Percentiles rank a stretch among this genome's conserved stretches.
Evolutionary conservation across 2,113 vertebrate genomes (phyloP).

Genomic region (Lasiurus borealis): DNA sequence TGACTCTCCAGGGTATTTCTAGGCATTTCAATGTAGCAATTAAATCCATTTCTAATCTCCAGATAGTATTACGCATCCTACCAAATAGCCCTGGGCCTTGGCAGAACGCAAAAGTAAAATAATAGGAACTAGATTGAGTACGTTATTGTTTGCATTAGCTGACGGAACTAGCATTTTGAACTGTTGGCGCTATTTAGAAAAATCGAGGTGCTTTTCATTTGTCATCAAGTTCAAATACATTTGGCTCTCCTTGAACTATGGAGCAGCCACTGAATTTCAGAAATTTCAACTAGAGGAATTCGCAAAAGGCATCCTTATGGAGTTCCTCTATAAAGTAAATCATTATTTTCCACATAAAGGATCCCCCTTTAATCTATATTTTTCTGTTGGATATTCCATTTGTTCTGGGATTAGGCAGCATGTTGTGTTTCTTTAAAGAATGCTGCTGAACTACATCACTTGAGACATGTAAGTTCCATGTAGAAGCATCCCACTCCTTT

Average conservation of each 20-base stretch:
- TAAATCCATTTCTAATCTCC: slow-evolving; percentile 55
- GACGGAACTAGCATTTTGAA: not conserved
- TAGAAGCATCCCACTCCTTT: not conserved
- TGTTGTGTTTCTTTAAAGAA: not conserved
- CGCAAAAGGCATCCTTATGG: not conserved
- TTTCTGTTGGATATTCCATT: not conserved
- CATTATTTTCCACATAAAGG: not conserved
- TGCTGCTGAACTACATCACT: not conserved
- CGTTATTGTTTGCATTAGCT: not conserved
- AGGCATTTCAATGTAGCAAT: slow-evolving; percentile 47
- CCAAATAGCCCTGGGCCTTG: not conserved
- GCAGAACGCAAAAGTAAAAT: slow-evolving; percentile 60
- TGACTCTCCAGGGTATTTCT: slow-evolving; percentile 63
- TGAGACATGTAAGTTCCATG: slow-evolving; percentile 1
- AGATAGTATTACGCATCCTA: slow-evolving; percentile 50
- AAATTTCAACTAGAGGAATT: not conserved
- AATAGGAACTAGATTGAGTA: not conserved
- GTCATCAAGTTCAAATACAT: not conserved
- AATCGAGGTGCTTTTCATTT: not conserved
- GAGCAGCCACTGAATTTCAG: not conserved
- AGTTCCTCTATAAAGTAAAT: slow-evolving; percentile 21
- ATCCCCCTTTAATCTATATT: not conserved
- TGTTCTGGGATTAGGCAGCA: not conserved
- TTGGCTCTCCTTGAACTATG: not conserved
- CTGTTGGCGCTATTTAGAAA: not conserved